Conservation (phyloP, 2,888 invertebrate species). For the Erannis defoliaria region DNA sequence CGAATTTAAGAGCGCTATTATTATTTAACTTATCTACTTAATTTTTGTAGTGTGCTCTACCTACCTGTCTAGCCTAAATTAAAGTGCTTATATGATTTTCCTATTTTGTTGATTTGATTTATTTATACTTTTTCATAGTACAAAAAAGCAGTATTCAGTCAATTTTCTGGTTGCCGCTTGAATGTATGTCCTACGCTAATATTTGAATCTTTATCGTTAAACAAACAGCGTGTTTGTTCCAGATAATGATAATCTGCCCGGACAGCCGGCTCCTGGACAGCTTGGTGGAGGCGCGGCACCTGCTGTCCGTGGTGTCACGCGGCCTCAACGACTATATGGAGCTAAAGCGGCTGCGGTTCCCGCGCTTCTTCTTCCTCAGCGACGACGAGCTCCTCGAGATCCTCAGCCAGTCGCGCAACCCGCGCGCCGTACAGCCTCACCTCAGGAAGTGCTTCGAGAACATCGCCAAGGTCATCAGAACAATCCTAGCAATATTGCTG, state of each 20-base stretch:
- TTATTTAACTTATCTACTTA: no score
- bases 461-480: conserved; percentile 87
- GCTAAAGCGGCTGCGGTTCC: conserved; percentile 91
- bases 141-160: no score
- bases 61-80: no score
- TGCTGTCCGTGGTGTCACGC: conserved; percentile 91
- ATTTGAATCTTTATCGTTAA: neutral
- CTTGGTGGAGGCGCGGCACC: conserved; percentile 89
- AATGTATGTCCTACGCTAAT: neutral
- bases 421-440: conserved; percentile 92
- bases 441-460: conserved; percentile 94
- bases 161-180: no score
- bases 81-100: no score
- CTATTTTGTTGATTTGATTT: no score
- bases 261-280: conserved; percentile 89
- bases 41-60: no score
- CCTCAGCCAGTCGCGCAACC: conserved; percentile 92
- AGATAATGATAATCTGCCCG: conserved; percentile 89
- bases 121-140: no score
- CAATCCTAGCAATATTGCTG: no score
- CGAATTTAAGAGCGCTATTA: no score
- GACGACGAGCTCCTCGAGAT: conserved; percentile 94
- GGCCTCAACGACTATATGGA: conserved; percentile 93
- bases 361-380: conserved; percentile 92
- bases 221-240: conserved; percentile 28